phyloP scores from a whole-genome alignment of 2,888 invertebrate genomes.

The Chrysolina oricalcia region DNA sequence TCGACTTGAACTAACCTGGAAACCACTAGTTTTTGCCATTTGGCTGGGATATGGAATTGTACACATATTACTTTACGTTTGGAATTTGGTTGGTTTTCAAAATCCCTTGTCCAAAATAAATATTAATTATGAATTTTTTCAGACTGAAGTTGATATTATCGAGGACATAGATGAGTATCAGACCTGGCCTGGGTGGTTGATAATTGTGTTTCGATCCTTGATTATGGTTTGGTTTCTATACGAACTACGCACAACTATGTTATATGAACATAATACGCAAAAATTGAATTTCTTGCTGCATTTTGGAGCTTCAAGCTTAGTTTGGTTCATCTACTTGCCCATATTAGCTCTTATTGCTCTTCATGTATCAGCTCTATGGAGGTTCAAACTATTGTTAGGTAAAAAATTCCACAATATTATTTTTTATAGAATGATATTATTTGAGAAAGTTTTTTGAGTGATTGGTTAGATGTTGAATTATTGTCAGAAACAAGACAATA shows the following conservation, averaged over 20 bases:
- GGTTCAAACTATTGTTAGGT: slow-evolving; percentile 95
- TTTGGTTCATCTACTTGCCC: slow-evolving; percentile 98
- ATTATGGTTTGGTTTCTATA: slow-evolving; percentile 94
- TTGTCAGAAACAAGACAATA: neutral
- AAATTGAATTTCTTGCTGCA: slow-evolving; percentile 95
- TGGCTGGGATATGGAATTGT: slow-evolving; percentile 95
- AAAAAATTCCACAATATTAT: slow-evolving; percentile 63
- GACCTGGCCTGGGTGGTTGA: slow-evolving; percentile 97
- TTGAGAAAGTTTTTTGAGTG: neutral
- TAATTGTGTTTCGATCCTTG: slow-evolving; percentile 87
- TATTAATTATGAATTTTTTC: slow-evolving; percentile 57
- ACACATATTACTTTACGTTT: slow-evolving; percentile 93
- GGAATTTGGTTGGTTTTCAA: slow-evolving; percentile 90
- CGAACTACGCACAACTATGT: slow-evolving; percentile 84
- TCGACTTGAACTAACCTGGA: slow-evolving; percentile 89
- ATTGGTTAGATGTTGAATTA: neutral
- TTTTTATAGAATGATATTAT: neutral
- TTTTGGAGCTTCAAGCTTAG: slow-evolving; percentile 96
- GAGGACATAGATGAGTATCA: slow-evolving; percentile 98
- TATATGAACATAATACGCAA: slow-evolving; percentile 85
- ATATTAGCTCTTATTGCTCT: slow-evolving; percentile 94
- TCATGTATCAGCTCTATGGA: slow-evolving; percentile 95
- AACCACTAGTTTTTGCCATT: slow-evolving; percentile 87
- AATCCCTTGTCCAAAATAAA: neutral
- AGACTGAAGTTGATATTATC: slow-evolving; percentile 97